Conservation (phyloP, 1,140 invertebrate species). For the Thaumatotibia leucotreta region DNA sequence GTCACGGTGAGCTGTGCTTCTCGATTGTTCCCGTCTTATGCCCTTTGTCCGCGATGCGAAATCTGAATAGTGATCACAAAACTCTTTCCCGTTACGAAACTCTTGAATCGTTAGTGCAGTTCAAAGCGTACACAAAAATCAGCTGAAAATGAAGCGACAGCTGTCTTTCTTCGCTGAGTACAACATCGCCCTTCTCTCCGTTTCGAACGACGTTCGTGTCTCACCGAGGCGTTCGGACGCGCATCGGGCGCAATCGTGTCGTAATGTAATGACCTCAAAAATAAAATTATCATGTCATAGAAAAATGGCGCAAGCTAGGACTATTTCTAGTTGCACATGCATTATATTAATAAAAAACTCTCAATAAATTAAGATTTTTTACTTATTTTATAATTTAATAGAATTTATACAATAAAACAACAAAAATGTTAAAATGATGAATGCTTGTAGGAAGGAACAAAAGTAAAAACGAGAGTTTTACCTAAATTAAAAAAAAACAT, state of each 20-base stretch:
- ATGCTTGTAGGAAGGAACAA: too few relatives aligned
- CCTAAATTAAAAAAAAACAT: too few relatives aligned
- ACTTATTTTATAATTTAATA: background rate
- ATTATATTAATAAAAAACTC: background rate
- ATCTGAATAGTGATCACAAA: background rate
- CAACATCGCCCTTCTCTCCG: slow-evolving; percentile 67
- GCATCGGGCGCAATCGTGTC: slow-evolving; percentile 51
- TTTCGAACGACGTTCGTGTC: slow-evolving; percentile 58
- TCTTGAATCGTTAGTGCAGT: slow-evolving; percentile 20
- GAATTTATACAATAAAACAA: background rate
- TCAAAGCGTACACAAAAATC: slow-evolving; percentile 72
- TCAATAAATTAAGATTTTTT: background rate
- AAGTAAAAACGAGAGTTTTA: too few relatives aligned
- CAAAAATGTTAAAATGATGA: background rate
- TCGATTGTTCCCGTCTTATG: slow-evolving; percentile 38
- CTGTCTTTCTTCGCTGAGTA: slow-evolving; percentile 63
- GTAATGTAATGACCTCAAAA: slow-evolving; percentile 61
- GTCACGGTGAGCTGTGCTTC: slow-evolving; percentile 41
- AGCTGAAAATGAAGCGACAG: slow-evolving; percentile 75
- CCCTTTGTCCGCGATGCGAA: slow-evolving; percentile 12
- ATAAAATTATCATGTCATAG: slow-evolving; percentile 33
- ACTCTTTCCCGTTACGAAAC: slow-evolving; percentile 20
- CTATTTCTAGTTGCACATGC: slow-evolving; percentile 2
- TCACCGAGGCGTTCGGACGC: slow-evolving; percentile 38
- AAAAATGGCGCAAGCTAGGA: slow-evolving; percentile 8